Conservation (phyloP, 2,888 invertebrate species). For the Gastracanthus pulcherrimus region DNA sequence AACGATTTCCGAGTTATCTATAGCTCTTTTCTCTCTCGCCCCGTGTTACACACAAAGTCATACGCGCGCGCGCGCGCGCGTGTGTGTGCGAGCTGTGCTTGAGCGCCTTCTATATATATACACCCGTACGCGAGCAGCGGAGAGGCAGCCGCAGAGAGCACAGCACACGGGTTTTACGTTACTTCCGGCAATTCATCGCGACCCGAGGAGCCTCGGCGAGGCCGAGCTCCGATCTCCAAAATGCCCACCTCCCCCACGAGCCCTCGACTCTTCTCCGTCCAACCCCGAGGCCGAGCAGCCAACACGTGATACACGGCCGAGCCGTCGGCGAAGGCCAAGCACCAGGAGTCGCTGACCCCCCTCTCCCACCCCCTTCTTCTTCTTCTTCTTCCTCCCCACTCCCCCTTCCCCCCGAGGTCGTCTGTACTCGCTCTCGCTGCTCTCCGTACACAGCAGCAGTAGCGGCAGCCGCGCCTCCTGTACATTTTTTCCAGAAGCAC, state of each 20-base stretch:
- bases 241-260: neutral
- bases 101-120: too few species aligned
- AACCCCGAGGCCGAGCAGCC: neutral
- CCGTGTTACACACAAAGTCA: constrained; percentile 4
- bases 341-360: constrained; percentile 49
- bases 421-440: too few species aligned
- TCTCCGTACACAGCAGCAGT: too few species aligned
- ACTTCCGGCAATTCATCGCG: constrained; percentile 75
- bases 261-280: too few species aligned
- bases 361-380: neutral
- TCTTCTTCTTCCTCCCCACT: neutral
- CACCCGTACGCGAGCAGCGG: too few species aligned
- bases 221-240: too few species aligned
- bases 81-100: neutral
- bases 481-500: too few species aligned
- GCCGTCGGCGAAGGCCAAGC: constrained; percentile 14
- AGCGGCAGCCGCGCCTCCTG: too few species aligned
- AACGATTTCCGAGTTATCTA: constrained; percentile 68
- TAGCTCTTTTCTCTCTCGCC: constrained; percentile 58
- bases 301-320: constrained; percentile 38
- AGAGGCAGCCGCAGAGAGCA: constrained; percentile 41
- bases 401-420: neutral
- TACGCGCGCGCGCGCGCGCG: constrained; percentile 8
- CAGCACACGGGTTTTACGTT: constrained; percentile 73
- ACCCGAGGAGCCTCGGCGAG: neutral